A percentile compares a stretch with the other conserved stretches of the same genome.
Evolutionary conservation across 2,888 invertebrate genomes (phyloP).

Genomic region (Drosophila yooni): DNA sequence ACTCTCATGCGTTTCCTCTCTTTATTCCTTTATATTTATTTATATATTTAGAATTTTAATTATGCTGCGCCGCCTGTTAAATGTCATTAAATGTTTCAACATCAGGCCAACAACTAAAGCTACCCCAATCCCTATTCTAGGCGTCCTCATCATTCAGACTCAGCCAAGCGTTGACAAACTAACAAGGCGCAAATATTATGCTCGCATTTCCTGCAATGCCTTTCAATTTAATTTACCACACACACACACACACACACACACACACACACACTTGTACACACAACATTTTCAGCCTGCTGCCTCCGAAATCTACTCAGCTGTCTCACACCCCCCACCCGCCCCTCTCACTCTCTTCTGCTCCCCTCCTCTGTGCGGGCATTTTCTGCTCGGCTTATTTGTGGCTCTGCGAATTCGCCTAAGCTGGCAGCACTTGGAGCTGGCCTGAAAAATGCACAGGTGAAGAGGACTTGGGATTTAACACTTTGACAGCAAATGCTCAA

Average conservation of each 20-base stretch:
- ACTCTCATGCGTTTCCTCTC: slow-evolving; percentile 24
- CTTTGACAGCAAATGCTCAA: slow-evolving; percentile 11
- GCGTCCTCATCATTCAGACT: slow-evolving; percentile 61
- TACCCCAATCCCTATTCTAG: slow-evolving; percentile 6
- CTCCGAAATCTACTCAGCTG: slow-evolving; percentile 26
- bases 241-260: slow-evolving; percentile 47
- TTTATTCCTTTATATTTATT: slow-evolving; percentile 27
- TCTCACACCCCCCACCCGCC: background rate
- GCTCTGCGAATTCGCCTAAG: slow-evolving; percentile 22
- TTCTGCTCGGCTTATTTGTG: slow-evolving; percentile 77
- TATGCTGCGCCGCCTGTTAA: slow-evolving; percentile 68
- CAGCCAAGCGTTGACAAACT: slow-evolving; percentile 73
- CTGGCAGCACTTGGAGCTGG: slow-evolving; percentile 37
- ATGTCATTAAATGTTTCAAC: slow-evolving; percentile 76
- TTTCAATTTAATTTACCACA: slow-evolving; percentile 77
- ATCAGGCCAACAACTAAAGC: slow-evolving; percentile 18
- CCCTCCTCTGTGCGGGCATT: slow-evolving; percentile 52
- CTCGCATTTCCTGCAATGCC: slow-evolving; percentile 66
- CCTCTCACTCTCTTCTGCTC: background rate
- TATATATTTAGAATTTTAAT: slow-evolving; percentile 73
- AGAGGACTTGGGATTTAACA: slow-evolving; percentile 35
- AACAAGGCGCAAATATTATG: slow-evolving; percentile 79
- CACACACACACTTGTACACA: slow-evolving; percentile 55
- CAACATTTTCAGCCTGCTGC: slow-evolving; percentile 47
- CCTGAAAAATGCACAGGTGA: slow-evolving; percentile 37